These are phyloP conservation scores for Lamellibrachia luymesi DNA, from an alignment of 1,140 invertebrate genomes.

Conservation along the genomic window DNA sequence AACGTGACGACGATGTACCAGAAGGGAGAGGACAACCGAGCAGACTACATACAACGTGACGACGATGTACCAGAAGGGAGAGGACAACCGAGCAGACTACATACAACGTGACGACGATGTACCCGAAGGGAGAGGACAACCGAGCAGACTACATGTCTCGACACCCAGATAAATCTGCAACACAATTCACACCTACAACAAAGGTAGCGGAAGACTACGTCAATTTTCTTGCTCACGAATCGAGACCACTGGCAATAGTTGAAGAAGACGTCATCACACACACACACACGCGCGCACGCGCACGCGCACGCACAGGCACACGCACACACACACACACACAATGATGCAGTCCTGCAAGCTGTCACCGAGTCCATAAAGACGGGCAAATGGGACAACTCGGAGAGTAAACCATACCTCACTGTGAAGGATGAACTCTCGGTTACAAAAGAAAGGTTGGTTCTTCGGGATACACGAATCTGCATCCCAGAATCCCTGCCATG, in stretches of 20 bases:
- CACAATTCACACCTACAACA: neutral
- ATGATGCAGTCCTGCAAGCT: too few species aligned
- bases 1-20: neutral
- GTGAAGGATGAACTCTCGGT: too few species aligned
- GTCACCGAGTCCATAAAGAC: too few species aligned
- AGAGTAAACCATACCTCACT: too few species aligned
- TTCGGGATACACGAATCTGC: too few species aligned
- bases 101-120: neutral
- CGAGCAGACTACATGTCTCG: constrained; percentile 17
- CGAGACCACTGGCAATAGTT: neutral
- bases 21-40: constrained; percentile 10
- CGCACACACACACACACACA: too few species aligned
- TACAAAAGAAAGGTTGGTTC: too few species aligned
- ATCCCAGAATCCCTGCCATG: too few species aligned
- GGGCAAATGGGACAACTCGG: too few species aligned
- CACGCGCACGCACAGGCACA: too few species aligned
- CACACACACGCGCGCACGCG: too few species aligned
- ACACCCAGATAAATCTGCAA: constrained; percentile 9
- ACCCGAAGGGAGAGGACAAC: constrained; percentile 8
- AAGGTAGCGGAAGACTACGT: neutral
- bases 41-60: constrained; percentile 15
- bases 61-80: neutral
- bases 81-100: constrained; percentile 16
- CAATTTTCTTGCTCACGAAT: neutral
- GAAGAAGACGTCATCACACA: neutral